Conservation (phyloP, 2,113 vertebrate species). For the Falco punctatus region DNA sequence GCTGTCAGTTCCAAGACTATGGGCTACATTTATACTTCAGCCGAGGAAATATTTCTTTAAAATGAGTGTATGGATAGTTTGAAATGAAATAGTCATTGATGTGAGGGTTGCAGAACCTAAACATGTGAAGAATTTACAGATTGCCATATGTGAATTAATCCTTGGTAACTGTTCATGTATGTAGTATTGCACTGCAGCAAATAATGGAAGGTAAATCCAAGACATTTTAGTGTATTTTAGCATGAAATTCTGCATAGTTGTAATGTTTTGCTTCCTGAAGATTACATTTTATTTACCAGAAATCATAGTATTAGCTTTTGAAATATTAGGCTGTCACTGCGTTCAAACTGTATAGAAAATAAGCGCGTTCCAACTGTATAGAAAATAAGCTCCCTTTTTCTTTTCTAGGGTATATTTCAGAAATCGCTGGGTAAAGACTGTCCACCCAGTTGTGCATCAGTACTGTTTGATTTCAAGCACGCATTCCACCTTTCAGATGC, state of each 20-base stretch:
- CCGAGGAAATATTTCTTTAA: neutral
- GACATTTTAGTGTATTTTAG: neutral
- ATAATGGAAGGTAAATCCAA: neutral
- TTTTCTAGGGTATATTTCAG: slow-evolving; percentile 95
- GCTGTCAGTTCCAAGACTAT: neutral
- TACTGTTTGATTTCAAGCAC: slow-evolving; percentile 98
- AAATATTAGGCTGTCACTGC: neutral
- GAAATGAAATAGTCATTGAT: neutral
- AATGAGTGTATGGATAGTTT: neutral
- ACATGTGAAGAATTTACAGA: neutral
- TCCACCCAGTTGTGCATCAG: slow-evolving; percentile 97
- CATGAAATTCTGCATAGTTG: neutral
- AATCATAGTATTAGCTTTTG: neutral
- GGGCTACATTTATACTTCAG: neutral
- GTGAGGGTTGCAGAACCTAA: neutral
- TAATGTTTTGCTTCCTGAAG: neutral
- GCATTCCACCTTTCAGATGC: slow-evolving; percentile 98
- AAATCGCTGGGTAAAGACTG: slow-evolving; percentile 99
- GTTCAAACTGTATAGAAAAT: slow-evolving; percentile 21
- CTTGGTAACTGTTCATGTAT: neutral
- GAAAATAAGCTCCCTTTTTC: slow-evolving; percentile 55
- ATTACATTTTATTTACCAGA: neutral
- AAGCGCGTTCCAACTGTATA: neutral
- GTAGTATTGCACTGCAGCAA: neutral
- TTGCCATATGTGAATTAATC: neutral